Percentiles rank a stretch among this genome's conserved stretches.
phyloP scores from a whole-genome alignment of 2,797 vertebrate genomes.

The Mormyrops boulengeri region DNA sequence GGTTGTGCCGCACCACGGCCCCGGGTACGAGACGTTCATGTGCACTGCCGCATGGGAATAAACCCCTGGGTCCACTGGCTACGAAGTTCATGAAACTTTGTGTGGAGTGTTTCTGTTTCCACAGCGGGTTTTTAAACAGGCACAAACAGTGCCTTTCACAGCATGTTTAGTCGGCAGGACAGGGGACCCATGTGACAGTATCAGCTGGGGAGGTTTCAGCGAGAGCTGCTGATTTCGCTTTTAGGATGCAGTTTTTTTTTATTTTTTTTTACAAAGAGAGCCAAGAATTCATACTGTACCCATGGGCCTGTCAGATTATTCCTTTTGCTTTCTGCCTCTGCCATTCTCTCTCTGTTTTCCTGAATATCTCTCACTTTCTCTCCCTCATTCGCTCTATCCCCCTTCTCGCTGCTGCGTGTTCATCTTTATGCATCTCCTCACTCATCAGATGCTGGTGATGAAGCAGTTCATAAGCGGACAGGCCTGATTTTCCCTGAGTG shows the following conservation, averaged over 20 bases:
- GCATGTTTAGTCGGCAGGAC: not conserved
- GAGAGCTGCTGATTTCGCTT: not conserved
- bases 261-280: not conserved
- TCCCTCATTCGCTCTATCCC: not conserved
- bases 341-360: not conserved
- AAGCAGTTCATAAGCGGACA: slow-evolving; percentile 71
- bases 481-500: slow-evolving; percentile 73
- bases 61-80: not conserved
- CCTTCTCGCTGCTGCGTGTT: slow-evolving; percentile 55
- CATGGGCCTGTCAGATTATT: not conserved
- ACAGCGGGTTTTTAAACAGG: slow-evolving; percentile 1
- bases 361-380: not conserved
- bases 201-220: not conserved
- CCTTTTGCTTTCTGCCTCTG: not conserved
- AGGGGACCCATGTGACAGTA: not conserved
- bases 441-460: slow-evolving; percentile 70
- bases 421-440: slow-evolving; percentile 62
- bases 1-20: not conserved
- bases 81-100: not conserved
- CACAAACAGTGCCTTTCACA: not conserved
- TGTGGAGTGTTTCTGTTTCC: not conserved
- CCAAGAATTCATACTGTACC: not conserved
- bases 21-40: not conserved
- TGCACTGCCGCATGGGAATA: not conserved
- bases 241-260: not conserved